Base-by-base conservation (phyloP, 2,797 vertebrate genomes). In the Alca torda region DNA sequence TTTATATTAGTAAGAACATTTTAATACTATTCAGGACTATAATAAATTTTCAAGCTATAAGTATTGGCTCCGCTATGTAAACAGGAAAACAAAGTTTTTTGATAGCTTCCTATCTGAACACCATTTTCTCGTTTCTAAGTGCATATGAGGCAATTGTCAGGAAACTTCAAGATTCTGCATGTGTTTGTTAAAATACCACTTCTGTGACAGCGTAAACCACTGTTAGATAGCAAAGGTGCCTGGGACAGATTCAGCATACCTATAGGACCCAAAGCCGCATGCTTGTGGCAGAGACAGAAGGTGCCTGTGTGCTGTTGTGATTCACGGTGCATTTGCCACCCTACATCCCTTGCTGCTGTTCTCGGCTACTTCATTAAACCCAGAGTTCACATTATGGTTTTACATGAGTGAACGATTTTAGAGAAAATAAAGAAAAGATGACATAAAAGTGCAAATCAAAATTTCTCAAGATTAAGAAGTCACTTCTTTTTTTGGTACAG, bases 11-110 rank as follows among this genome's bases (percentile, higher is more conserved):
- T 60, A 81, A 94, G 73, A 94, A 65, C 3, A 80, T 48, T 56
- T 85, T 45, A 56, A 76, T 54, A 75, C 37, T 30, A 39, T 53
- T 91, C n/a, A 90, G 77, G 90, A 93, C 67, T 64, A 73, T 37
- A 93, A 89, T 31, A 67, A 39, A 41, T 57, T 95, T 68, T 94
- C 11, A 79, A 82, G 46, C 50, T 25, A 4, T 31, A 95, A 65
- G 46, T 93, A 76, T 95, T 95, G 80, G 92, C 69, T 93, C 59
- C 20, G 26, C 59, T 82, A 10, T 13, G 74, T 97, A 97, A 98
- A 98, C 96, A 98, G 97, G 96, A 98, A 98, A 97, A 91, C 89
- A 72, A 39, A 70, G 43, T 48, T 75, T 96, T 89, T 96, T 89
- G 92, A 26, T 94, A 93, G 65, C 67, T 98, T 97, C 94, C 93